Base-by-base conservation (phyloP, 2,113 vertebrate species). In the Apodemus sylvaticus region DNA sequence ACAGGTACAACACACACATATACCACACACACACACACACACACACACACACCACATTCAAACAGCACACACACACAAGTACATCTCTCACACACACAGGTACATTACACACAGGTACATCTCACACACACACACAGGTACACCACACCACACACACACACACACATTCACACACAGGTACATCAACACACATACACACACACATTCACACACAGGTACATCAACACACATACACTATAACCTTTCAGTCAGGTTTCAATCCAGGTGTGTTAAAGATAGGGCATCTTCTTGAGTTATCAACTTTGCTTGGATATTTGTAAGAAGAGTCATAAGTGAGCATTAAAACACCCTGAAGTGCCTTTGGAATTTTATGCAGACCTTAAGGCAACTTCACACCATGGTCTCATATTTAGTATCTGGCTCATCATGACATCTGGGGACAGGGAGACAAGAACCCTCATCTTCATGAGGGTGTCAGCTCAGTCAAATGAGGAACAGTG, bases 331-430 rank as follows among this genome's bases (percentile, higher is more conserved):
- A 78, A 11, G 31, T 16, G 16, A 55, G 29, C 79, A 29, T 55
- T 42, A 93, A 73, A 87, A 91, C 34, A 93, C 71, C 48, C 90
- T 68, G 19, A 16, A 94, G 68, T 93, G 42, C 66, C 31, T 60
- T 60, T 70, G 82, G 39, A 94, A 58, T 68, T 36, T 20, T 79
- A 94, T 81, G 51, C 42, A 96, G 74, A 79, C 70, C 81, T 89
- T 68, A 94, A 91, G 78, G 9, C 31, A 86, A 70, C 17, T 77
- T 88, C 86, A 71, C 16, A 7, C 12, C 76, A 62, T 11, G 74
- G 53, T 94, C 42, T 91, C 62, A 66, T 93, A 34, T 62, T 48
- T 62, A 90, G 36, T 22, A 31, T 24, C 24, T 87, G 62, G 8
- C 26, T 94, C 68, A 22, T 58, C 39, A 8, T 68, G 70, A 58